These are phyloP conservation scores for Nicator chloris DNA, from an alignment of 2,113 vertebrate species.

Conservation along the genomic window DNA sequence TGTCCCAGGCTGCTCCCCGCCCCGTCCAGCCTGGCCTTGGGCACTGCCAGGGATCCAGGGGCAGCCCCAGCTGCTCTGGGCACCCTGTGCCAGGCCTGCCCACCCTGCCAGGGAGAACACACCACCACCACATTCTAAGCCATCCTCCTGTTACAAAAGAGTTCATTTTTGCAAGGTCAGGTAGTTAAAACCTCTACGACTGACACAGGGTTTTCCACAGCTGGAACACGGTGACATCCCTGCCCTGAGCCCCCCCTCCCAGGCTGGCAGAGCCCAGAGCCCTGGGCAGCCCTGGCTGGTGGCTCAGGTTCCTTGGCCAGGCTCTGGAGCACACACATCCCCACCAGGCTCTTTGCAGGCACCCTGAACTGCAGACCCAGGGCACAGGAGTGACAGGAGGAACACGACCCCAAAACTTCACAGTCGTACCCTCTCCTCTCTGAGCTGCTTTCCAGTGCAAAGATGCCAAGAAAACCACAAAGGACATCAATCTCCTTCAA, in stretches of 20 bases:
- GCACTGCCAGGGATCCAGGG: neutral
- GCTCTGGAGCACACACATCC: neutral
- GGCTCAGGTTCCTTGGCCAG: rapidly evolving
- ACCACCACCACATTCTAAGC: neutral
- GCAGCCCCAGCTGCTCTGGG: neutral
- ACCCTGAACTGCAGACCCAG: neutral
- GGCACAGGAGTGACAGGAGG: neutral
- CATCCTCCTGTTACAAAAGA: neutral
- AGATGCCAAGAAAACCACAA: neutral
- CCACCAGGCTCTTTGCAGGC: neutral
- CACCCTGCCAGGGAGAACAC: neutral
- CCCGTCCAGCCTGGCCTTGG: rapidly evolving
- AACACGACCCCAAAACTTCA: neutral
- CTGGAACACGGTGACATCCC: neutral
- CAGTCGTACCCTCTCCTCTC: neutral
- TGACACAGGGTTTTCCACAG: neutral
- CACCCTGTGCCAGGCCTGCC: neutral
- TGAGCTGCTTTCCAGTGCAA: neutral
- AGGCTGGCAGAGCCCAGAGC: neutral
- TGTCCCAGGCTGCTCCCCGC: rapidly evolving
- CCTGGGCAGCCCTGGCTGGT: rapidly evolving
- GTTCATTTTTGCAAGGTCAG: neutral
- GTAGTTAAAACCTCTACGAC: neutral
- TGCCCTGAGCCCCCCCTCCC: no score
- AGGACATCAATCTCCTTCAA: neutral